Evolutionary conservation across 2,113 vertebrate species (phyloP), one percentile per base, ranked within the genome.

Genomic region (Brachirus orientalis): DNA sequence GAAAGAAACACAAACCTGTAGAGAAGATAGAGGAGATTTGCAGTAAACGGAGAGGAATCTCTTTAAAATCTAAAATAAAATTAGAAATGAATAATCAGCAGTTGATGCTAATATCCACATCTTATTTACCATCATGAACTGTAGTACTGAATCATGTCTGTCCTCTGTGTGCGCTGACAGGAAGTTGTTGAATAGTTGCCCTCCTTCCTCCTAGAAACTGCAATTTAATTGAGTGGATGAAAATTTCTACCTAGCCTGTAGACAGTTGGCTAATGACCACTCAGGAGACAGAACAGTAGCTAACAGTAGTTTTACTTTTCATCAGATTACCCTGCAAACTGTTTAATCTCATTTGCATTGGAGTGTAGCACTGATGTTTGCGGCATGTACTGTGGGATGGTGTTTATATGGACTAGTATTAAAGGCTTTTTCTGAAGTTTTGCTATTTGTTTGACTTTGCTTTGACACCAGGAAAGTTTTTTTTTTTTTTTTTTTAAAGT

Each of bases 191-290:
- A 46, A 68, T 62, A 61, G 3, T 10, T 54, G 22, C n/a, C 56
- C 52, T 45, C 17, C 58, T n/a, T n/a, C 55, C 37, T 51, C 43
- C 10, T 14, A 52, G 58, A 83, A 64, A 70, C 62, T 52, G 40
- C 45, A 52, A 59, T 75, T 64, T 75, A 66, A 80, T 87, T 72
- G 67, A 46, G 76, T 69, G 74, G 37, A 51, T 76, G 71, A 71
- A 47, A 79, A 68, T 66, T 81, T 65, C 52, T 48, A 77, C 48
- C 50, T 63, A 57, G 72, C 54, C 65, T 69, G 58, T 69, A 77
- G 69, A 74, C 71, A 57, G 72, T 53, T 45, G n/a, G 35, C 56
- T 87, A 85, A 87, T 87, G 82, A 85, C 74, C 66, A 78, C 77
- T 75, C 77, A 50, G 8, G 80, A 79, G 69, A 75, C 47, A 37